A percentile compares a stretch with the other conserved stretches of the same genome.
These are phyloP conservation scores for Caenorhabditis inopinata DNA, from an alignment of 1,140 invertebrate species.

Conservation along the genomic window DNA sequence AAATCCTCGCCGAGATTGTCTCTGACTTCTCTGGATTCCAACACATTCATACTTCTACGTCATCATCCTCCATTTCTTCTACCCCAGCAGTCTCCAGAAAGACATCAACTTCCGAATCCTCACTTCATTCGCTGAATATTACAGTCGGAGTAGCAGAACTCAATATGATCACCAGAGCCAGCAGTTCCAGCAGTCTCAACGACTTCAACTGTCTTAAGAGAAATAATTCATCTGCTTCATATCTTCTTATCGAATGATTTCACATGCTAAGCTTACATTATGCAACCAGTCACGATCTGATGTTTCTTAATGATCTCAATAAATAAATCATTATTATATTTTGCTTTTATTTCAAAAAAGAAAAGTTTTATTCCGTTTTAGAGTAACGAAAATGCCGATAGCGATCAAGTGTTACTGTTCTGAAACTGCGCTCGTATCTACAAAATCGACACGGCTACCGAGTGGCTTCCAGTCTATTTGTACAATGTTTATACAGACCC, in stretches of 20 bases:
- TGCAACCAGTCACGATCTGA: no score
- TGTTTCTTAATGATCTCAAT: no score
- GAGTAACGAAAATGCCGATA: no score
- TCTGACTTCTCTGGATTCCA: conserved; percentile 26
- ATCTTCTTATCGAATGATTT: conserved; percentile 7
- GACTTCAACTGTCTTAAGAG: neutral
- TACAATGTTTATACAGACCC: no score
- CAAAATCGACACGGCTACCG: no score
- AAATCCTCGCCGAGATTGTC: neutral
- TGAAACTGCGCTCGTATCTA: no score
- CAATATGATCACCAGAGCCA: neutral
- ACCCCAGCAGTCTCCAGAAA: neutral
- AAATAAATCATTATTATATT: no score
- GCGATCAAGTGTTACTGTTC: no score
- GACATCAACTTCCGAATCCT: neutral
- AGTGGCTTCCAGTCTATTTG: no score
- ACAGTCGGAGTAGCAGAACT: neutral
- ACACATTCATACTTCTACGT: conserved; percentile 12
- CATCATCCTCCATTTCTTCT: neutral
- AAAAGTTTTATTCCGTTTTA: no score
- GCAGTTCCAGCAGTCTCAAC: conserved; percentile 10
- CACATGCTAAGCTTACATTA: no score
- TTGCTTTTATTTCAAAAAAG: no score
- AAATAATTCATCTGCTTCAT: neutral
- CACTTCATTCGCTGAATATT: conserved; percentile 1